Conservation (phyloP, 2,888 invertebrate genomes). For the Heteropelma amictum region DNA sequence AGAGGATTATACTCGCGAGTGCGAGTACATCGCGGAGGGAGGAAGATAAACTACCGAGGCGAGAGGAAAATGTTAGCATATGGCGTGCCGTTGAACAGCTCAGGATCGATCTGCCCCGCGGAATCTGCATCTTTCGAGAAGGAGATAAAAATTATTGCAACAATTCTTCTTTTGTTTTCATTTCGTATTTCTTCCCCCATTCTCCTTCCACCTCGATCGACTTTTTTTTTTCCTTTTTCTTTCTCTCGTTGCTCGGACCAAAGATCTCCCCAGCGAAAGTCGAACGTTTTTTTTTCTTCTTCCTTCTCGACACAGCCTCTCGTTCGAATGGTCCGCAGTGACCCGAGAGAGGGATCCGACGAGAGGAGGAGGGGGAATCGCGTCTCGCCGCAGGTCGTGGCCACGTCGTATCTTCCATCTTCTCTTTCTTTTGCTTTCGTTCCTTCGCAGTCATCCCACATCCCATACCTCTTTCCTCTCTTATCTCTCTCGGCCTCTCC, state of each 20-base stretch:
- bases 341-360: constrained; percentile 70
- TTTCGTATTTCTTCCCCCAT: too few relatives aligned
- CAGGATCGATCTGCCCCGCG: constrained; percentile 50
- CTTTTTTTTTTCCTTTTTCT: constrained; percentile 65
- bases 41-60: constrained; percentile 15
- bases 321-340: constrained; percentile 60
- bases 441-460: constrained; percentile 33
- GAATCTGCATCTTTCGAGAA: constrained; percentile 2
- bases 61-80: constrained; percentile 37
- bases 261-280: constrained; percentile 17
- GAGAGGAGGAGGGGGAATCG: too few relatives aligned
- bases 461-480: constrained; percentile 43
- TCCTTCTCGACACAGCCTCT: constrained; percentile 15
- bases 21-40: constrained; percentile 29
- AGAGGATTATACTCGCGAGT: constrained; percentile 26
- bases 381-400: constrained; percentile 68
- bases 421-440: constrained; percentile 23
- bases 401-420: constrained; percentile 65
- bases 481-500: constrained; percentile 45
- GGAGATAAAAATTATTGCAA: background rate
- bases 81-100: constrained; percentile 39
- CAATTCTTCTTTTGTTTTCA: too few relatives aligned
- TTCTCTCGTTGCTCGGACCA: constrained; percentile 29
- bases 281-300: constrained; percentile 37
- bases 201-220: too few relatives aligned